Percentiles rank a stretch among this genome's conserved stretches.
Evolutionary conservation across 2,888 invertebrate genomes (phyloP).

Genomic region (Rosalia funebris): DNA sequence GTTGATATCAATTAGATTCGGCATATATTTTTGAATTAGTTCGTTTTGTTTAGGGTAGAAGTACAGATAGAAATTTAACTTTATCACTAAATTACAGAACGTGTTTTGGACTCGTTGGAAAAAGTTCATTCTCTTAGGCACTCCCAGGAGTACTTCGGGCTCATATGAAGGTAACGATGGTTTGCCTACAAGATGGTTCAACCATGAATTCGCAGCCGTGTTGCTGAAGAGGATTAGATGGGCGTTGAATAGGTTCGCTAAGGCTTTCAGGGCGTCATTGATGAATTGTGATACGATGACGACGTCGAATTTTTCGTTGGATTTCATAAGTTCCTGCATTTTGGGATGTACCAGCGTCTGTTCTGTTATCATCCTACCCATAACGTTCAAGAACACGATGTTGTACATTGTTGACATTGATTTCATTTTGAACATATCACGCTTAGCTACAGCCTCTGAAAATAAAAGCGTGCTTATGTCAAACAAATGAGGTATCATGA

Average conservation of each 20-base stretch:
- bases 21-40: slow-evolving; percentile 22
- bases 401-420: neutral
- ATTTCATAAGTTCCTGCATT: slow-evolving; percentile 54
- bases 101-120: slow-evolving; percentile 35
- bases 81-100: slow-evolving; percentile 45
- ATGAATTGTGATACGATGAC: slow-evolving; percentile 64
- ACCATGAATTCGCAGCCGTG: slow-evolving; percentile 61
- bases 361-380: neutral
- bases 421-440: slow-evolving; percentile 4
- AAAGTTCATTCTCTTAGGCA: slow-evolving; percentile 36
- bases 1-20: slow-evolving; percentile 44
- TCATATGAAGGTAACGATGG: slow-evolving; percentile 66
- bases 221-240: slow-evolving; percentile 60
- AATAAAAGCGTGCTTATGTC: too few species aligned
- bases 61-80: neutral
- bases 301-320: slow-evolving; percentile 58
- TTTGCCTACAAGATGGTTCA: slow-evolving; percentile 65
- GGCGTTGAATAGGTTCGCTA: slow-evolving; percentile 56
- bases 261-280: slow-evolving; percentile 63
- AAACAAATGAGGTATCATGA: too few species aligned
- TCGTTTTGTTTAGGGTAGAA: slow-evolving; percentile 58
- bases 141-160: slow-evolving; percentile 63
- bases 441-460: too few species aligned
- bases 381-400: neutral
- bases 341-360: slow-evolving; percentile 55